Base-by-base conservation (phyloP, 2,888 invertebrate genomes). In the Philopedon plagiatum region DNA sequence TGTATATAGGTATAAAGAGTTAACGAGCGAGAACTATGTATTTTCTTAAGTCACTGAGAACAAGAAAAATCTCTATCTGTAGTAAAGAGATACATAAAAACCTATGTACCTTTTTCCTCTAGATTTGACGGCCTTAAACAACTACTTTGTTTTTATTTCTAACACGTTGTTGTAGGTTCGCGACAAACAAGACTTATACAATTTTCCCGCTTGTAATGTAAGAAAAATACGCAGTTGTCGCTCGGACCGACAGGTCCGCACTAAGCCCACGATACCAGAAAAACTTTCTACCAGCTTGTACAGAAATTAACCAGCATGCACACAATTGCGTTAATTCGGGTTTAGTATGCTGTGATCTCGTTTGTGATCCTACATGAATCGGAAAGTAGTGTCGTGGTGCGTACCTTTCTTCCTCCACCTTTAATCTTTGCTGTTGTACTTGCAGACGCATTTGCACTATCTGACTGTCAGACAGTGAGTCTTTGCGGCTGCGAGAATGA, bases 391-490 rank as follows among this genome's bases (percentile, higher is more conserved):
- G 46, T 58, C 58, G 60, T 56, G 64, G 62, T 84, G 85, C 85
- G 81, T 91, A 93, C 93, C 92, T 93, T 89, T 93, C 93, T 86
- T 92, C 92, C 86, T 92, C 92, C 82, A 92, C 93, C 87, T 93
- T 93, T 87, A 91, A 90, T 83, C 93, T 89, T 87, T 93, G 93
- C 85, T 90, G 91, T 86, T 91, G 90, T 83, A 93, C 93, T 86
- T 93, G 92, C 83, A 91, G 89, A 85, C 93, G 89, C 93, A 93
- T 93, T 87, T 92, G 92, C 81, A 92, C 91, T 86, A 93, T 91
- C 86, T 93, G 93, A 83, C 92, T 92, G 86, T 93, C 93, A 86
- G 93, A 92, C 83, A 93, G 88, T 85, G 91, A 90, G 86, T 93
- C 93, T 84, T 90, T 89, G 76, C 90, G 88, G 82, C 88, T 87